Evolutionary conservation across 2,797 vertebrate genomes (phyloP).

Genomic region (Triplophysa yarkandensis): DNA sequence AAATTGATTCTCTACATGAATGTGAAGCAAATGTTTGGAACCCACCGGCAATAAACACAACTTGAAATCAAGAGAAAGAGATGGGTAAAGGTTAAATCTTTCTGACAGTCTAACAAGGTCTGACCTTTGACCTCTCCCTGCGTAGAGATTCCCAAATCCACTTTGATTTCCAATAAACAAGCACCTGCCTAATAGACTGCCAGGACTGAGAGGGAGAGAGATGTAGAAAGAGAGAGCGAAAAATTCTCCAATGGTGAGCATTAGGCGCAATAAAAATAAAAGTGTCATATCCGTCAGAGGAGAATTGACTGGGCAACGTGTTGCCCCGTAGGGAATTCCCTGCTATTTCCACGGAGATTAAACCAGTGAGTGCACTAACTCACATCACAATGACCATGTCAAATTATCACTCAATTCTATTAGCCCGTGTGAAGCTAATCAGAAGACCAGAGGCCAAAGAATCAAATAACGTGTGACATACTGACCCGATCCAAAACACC

Average conservation of each 20-base stretch:
- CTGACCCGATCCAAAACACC: constrained; percentile 19
- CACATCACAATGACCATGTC: constrained; percentile 24
- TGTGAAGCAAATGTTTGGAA: no score
- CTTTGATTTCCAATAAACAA: constrained; percentile 83
- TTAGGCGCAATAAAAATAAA: constrained; percentile 7
- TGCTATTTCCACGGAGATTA: constrained; percentile 13
- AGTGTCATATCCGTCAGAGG: constrained; percentile 27
- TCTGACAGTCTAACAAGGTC: constrained; percentile 4
- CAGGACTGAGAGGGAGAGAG: neutral
- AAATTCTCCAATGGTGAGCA: neutral
- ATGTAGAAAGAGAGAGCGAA: neutral
- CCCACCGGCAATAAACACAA: no score
- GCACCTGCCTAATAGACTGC: constrained; percentile 73
- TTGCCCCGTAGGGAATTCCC: constrained; percentile 22
- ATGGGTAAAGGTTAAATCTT: constrained; percentile 34
- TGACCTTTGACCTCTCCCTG: constrained; percentile 70
- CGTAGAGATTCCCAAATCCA: constrained; percentile 74
- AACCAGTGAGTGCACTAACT: neutral
- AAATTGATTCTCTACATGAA: no score
- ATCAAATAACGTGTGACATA: constrained; percentile 15
- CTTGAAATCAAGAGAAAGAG: neutral
- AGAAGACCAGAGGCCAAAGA: constrained; percentile 13
- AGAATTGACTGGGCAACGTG: constrained; percentile 11
- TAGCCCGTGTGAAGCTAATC: constrained; percentile 15
- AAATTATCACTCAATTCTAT: constrained; percentile 40